A percentile compares a stretch with the other conserved stretches of the same genome.
phyloP scores from a whole-genome alignment of 2,888 invertebrate species.

The Perizoma flavofasciatum region DNA sequence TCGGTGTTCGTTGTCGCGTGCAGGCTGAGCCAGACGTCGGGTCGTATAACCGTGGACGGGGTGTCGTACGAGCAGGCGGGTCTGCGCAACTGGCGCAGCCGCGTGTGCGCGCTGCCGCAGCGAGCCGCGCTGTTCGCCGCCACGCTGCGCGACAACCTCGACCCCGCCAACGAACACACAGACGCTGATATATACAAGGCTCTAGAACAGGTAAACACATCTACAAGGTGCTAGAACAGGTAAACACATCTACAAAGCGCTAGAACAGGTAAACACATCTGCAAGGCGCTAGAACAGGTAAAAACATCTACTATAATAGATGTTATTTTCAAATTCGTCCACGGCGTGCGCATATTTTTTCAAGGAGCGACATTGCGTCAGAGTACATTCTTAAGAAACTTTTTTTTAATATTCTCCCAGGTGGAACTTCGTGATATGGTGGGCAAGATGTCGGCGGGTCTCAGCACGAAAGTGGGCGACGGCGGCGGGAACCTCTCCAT shows the following conservation, averaged over 20 bases:
- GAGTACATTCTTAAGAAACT: no score
- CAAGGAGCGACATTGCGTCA: no score
- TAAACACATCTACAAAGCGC: constrained; percentile 84
- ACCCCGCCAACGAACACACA: constrained; percentile 86
- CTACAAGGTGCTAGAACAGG: constrained; percentile 86
- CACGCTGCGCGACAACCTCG: constrained; percentile 90
- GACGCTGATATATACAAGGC: constrained; percentile 89
- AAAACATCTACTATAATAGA: no score
- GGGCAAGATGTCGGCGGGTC: constrained; percentile 78
- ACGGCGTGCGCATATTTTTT: no score
- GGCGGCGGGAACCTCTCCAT: constrained; percentile 87
- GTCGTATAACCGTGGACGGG: constrained; percentile 75
- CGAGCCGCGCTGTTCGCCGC: constrained; percentile 90
- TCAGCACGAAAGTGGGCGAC: constrained; percentile 85
- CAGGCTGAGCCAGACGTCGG: constrained; percentile 77
- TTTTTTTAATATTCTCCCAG: constrained; percentile 44
- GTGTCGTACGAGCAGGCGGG: constrained; percentile 68
- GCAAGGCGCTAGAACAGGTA: constrained; percentile 62
- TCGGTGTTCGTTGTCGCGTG: no score
- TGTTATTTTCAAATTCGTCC: no score
- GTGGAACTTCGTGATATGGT: constrained; percentile 87
- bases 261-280: constrained; percentile 85
- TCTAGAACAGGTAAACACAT: constrained; percentile 84
- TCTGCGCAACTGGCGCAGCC: constrained; percentile 80
- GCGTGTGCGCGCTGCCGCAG: constrained; percentile 87